Base-by-base conservation (phyloP, 2,888 invertebrate species). In the Lepidonotus clava region DNA sequence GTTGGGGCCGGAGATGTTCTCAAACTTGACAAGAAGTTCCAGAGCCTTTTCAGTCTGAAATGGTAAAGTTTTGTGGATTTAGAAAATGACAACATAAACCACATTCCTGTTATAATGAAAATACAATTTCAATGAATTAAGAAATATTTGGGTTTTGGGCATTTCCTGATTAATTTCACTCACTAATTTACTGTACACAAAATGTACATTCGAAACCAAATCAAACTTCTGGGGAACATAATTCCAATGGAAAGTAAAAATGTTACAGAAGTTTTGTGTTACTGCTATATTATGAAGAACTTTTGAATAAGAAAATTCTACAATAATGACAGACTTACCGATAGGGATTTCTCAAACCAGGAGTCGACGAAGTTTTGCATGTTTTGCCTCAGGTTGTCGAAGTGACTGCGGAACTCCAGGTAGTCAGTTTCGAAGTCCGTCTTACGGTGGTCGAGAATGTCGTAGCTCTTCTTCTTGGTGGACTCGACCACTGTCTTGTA, bases 371-470 rank as follows among this genome's bases (percentile, higher is more conserved):
- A 98, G 93, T 18, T 95, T 95, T 93, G 93, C 11, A 94, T 91
- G 90, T 91, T 90, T 34, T 87, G 88, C 66, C 93, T 90, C 28
- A 94, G 89, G 56, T 90, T 90, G 56, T 98, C 97, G 0, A 97
- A 97, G 93, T 97, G 96, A 18, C 95, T 95, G 92, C 97, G 96
- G 92, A 98, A 98, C 4, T 95, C 95, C 80, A 96, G 95, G 92
- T 97, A 98, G 93, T 98, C 98, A 36, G 95, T 96, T 92, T 98
- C 98, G 92, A 98, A 98, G 89, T 94, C 97, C 0, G 95, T 95
- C 93, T 98, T 98, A 87, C 98, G 96, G 92, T 98, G 98, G 94
- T 98, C 98, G 53, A 98, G 94, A 92, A 98, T 97, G 92, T 99
- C 98, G 92, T 98, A 98, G 85, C 96, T 96, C 94, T 97, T 98